phyloP scores from a whole-genome alignment of 2,888 invertebrate species.

The Diabrotica balteata region DNA sequence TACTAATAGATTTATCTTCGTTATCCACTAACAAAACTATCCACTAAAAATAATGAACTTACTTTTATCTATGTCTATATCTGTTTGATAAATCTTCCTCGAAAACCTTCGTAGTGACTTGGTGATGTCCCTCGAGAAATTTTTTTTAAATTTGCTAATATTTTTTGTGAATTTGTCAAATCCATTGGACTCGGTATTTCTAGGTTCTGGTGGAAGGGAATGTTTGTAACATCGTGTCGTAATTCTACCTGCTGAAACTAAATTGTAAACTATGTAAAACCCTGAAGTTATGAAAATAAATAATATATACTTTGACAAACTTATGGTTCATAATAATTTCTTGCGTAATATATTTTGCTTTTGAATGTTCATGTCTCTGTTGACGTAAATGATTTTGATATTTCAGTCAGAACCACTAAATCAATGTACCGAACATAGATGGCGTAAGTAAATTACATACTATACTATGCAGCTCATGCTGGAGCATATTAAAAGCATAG shows the following conservation, averaged over 20 bases:
- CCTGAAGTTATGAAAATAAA: not conserved
- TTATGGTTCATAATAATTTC: no score
- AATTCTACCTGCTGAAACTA: constrained; percentile 27
- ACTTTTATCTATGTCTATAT: constrained; percentile 46
- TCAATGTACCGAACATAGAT: no score
- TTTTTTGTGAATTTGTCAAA: constrained; percentile 70
- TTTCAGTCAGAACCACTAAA: no score
- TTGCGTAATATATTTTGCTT: no score
- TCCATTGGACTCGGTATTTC: constrained; percentile 62
- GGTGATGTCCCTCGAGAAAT: constrained; percentile 68
- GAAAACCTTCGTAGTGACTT: constrained; percentile 63
- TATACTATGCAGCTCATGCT: no score
- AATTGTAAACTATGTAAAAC: not conserved
- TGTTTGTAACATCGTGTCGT: constrained; percentile 56
- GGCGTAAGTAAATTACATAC: no score
- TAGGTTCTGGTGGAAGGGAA: constrained; percentile 70
- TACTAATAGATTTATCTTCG: no score
- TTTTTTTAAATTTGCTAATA: constrained; percentile 72
- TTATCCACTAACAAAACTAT: no score
- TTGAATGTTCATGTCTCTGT: no score
- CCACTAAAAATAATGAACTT: constrained; percentile 20
- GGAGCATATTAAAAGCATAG: no score
- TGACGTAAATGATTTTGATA: no score
- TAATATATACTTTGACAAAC: no score
- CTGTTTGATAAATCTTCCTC: constrained; percentile 56